Base-by-base conservation (phyloP, 2,113 vertebrate genomes). In the Phaethon lepturus region DNA sequence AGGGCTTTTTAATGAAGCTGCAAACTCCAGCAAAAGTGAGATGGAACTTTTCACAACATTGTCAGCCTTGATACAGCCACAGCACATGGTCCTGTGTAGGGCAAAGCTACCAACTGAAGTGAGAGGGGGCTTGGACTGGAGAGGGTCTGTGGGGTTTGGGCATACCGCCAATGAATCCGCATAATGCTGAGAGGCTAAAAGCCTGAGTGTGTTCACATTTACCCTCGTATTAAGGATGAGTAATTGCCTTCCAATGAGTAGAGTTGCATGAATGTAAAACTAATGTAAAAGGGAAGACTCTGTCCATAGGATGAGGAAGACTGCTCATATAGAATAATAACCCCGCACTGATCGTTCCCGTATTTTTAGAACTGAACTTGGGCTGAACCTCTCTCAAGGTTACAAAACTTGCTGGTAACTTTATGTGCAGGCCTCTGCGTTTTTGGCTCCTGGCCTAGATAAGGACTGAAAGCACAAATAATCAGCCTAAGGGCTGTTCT, bases 291-390 rank as follows among this genome's bases (percentile, higher is more conserved):
- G 47, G 47, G 87, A 85, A 91, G 91, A 90, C n/a, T 76, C n/a
- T 71, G 35, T 35, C 53, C 55, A 26, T 69, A 14, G 33, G 44
- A 94, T 69, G 62, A 35, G 50, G 69, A 88, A 79, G 73, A 55
- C 38, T 73, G 35, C 52, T 94, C 0, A 0, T 63, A 71, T 1
- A 67, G 58, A 86, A 44, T 84, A 95, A 83, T 82, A 75, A 90
- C 25, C 42, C 58, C 49, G 60, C n/a, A 40, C 76, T 64, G 73
- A 91, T 74, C 29, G 17, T 62, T 90, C 44, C 19, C 0, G 3
- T 97, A 96, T 95, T 97, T 97, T 97, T 96, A 95, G 96, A 92
- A 81, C 49, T 97, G 95, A 97, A 96, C 91, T 97, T 86, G 69
- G 58, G 56, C 75, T 98, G 96, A 97, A 96, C 95, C 60, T 93